Percentiles rank a stretch among this genome's conserved stretches.
Conservation (phyloP, 2,888 invertebrate genomes). For the Pachymerium ferrugineum region DNA sequence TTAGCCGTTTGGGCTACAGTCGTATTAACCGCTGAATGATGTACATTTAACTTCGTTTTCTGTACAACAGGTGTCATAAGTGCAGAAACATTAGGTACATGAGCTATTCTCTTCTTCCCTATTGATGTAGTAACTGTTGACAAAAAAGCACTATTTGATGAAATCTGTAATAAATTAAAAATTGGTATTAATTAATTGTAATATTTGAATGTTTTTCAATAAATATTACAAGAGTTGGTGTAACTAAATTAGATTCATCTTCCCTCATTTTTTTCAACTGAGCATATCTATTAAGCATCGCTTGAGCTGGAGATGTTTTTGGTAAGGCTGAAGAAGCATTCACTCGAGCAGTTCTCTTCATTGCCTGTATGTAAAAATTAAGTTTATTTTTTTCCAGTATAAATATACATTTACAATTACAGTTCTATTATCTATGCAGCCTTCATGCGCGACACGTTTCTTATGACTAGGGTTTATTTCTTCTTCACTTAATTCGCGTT, state of each 20-base stretch:
- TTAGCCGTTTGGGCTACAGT: conserved; percentile 67
- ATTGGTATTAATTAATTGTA: neutral
- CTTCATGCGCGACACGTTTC: conserved; percentile 63
- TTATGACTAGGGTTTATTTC: conserved; percentile 53
- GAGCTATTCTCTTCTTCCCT: conserved; percentile 57
- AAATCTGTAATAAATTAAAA: conserved; percentile 14
- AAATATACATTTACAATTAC: neutral
- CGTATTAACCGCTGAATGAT: conserved; percentile 42
- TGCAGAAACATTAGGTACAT: conserved; percentile 69
- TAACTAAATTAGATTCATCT: conserved; percentile 27
- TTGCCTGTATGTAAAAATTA: conserved; percentile 41
- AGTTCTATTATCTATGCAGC: conserved; percentile 46
- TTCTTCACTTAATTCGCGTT: conserved; percentile 29
- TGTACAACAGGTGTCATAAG: conserved; percentile 31
- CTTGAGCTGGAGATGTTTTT: conserved; percentile 32
- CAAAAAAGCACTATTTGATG: conserved; percentile 27
- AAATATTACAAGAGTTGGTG: neutral
- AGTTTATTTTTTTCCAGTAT: neutral
- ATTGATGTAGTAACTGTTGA: conserved; percentile 25
- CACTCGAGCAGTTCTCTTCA: conserved; percentile 47
- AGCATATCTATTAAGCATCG: conserved; percentile 36
- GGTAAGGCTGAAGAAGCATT: conserved; percentile 39
- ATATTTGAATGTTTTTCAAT: neutral
- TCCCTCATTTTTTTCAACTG: conserved; percentile 29
- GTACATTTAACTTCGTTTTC: neutral